Conservation (phyloP, 1,140 invertebrate genomes). For the Drosophila nikananu region DNA sequence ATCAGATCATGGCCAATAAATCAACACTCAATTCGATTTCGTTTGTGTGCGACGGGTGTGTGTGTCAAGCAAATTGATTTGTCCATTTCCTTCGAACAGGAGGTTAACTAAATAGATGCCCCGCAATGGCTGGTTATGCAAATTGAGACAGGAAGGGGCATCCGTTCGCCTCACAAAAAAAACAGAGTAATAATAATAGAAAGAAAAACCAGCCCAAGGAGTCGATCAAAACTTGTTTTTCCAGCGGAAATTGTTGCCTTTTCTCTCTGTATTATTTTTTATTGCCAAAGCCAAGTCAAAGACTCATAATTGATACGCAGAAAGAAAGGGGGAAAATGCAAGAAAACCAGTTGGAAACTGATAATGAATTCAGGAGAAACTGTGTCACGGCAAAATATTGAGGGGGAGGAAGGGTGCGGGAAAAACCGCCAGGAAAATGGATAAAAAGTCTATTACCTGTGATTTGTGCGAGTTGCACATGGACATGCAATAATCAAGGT, state of each 20-base stretch:
- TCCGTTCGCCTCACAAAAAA: not conserved
- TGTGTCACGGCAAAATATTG: constrained; percentile 37
- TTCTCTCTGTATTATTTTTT: constrained; percentile 1
- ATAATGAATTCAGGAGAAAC: constrained; percentile 43
- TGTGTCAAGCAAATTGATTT: constrained; percentile 55
- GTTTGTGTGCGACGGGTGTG: constrained; percentile 7
- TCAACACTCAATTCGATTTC: constrained; percentile 78
- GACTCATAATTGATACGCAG: constrained; percentile 52
- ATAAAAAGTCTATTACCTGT: constrained; percentile 7
- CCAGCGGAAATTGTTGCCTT: constrained; percentile 45
- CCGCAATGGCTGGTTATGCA: constrained; percentile 39
- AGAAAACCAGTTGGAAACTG: constrained; percentile 43
- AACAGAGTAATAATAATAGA: not conserved
- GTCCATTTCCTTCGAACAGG: constrained; percentile 40
- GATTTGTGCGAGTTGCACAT: not conserved
- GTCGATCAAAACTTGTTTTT: constrained; percentile 46
- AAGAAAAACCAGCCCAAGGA: constrained; percentile 30
- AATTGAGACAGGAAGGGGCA: constrained; percentile 40
- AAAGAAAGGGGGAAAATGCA: constrained; percentile 30
- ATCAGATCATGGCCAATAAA: constrained; percentile 81
- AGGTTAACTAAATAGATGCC: constrained; percentile 22
- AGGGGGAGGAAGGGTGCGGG: not conserved
- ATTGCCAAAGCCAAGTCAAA: constrained; percentile 30
- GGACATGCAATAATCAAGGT: not conserved
- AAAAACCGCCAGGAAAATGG: not conserved